Percentiles rank a stretch among this genome's conserved stretches.
These are phyloP conservation scores for Margarornis squamiger DNA, from an alignment of 2,797 vertebrate species.

Conservation along the genomic window DNA sequence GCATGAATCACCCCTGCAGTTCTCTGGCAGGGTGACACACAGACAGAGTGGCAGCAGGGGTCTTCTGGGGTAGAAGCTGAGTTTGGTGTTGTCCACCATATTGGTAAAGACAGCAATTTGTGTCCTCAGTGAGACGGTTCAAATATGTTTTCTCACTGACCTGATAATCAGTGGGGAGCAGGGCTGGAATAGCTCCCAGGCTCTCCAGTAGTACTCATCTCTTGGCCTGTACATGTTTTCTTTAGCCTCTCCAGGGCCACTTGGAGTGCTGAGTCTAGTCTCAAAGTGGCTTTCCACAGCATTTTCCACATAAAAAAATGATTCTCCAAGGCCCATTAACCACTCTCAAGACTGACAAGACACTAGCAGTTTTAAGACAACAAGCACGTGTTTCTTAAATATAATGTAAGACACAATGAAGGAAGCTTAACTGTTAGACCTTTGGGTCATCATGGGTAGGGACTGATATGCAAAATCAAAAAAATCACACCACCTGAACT, in stretches of 20 bases:
- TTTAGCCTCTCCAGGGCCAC: not conserved
- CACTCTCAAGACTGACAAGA: not conserved
- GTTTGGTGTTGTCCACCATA: not conserved
- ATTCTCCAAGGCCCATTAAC: not conserved
- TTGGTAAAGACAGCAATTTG: not conserved
- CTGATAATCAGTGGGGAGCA: not conserved
- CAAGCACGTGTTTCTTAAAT: not conserved
- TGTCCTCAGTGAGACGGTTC: not conserved
- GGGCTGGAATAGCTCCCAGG: not conserved
- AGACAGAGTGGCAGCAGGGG: not conserved
- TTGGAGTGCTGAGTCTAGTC: not conserved
- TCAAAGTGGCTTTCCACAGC: not conserved
- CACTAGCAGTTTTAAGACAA: not conserved
- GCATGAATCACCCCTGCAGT: not conserved
- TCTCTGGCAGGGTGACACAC: not conserved
- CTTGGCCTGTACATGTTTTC: not conserved
- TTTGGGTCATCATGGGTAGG: not conserved
- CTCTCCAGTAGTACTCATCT: not conserved
- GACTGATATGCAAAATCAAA: not conserved
- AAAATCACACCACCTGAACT: not conserved
- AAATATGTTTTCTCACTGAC: not conserved
- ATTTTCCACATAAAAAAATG: not conserved
- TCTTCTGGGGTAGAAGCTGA: rapidly evolving
- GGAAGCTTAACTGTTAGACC: not conserved
- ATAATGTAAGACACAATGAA: not conserved